Base-by-base conservation (phyloP, 2,888 invertebrate species). In the Ophonus ardosiacus region DNA sequence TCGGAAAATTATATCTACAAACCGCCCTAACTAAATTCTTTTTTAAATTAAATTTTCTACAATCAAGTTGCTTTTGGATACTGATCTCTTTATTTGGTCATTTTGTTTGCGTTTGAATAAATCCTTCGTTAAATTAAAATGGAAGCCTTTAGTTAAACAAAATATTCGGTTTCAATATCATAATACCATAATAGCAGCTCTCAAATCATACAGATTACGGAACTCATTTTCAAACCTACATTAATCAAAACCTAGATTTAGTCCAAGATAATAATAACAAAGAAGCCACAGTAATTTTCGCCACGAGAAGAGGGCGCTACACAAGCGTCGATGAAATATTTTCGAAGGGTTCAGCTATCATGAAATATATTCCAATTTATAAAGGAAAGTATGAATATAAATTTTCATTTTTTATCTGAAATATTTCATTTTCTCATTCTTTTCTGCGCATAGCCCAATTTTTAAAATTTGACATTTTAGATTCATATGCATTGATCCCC, bases 161-260 rank as follows among this genome's bases (percentile, higher is more conserved):
- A 43, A 74, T 71, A 71, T 71, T 71, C 43, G 4, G 43, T 71
- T 71, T 40, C 71, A 71, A 17, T 43, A 68, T 2, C 31, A 21
- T 38, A 68, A 31, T 38, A 43, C 40, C 71, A 43, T 74, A 74
- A 74, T 40, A 18, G 43, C 13, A 21, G 13, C 71, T 21, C 51
- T 43, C 8, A 74, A 74, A 74, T 74, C 71, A 74, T 74, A 43
- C 43, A 43, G 17, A 43, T 43, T 43, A 43, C 71, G 71, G 43
- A 74, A 43, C 57, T 78, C 24, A 78, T 78, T 78, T 57, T 57
- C 31, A n/a, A 38, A 78, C n/a, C n/a, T 18, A 57, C 78, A 78
- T 78, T 78, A 78, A 78, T 78, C 78, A 78, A 78, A 78, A 78
- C 7, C 57, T n/a, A 78, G 78, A 78, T 78, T 78, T 57, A 78